Evolutionary conservation across 2,113 vertebrate genomes (phyloP), one percentile per base, ranked within the genome.

Genomic region (Corydoras sp.): DNA sequence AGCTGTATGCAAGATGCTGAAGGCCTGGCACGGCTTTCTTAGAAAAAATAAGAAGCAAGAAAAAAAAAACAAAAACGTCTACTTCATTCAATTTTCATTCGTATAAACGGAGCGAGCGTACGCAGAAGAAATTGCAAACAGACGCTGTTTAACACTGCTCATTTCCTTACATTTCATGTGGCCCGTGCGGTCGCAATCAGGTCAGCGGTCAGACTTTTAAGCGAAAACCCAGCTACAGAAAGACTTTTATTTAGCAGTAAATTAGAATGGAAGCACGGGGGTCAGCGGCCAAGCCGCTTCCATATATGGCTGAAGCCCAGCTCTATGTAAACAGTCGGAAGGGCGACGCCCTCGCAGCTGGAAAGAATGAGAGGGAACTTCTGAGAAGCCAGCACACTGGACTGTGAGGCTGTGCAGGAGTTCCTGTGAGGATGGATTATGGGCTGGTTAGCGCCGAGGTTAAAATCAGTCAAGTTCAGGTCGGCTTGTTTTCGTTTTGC

Each of bases 261-360:
- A 55, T 66, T 58, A 62, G 56, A 29, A 30, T 5, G 11, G 35
- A n/a, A 9, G 18, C 15, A 35, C 24, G 68, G 29, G 50, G 64
- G 13, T 65, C 67, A 55, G 48, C 49, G 29, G 51, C n/a, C 59
- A 56, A 58, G 59, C n/a, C 35, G 66, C 49, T 71, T 15, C 76
- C 76, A 73, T 81, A 78, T 73, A 78, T 72, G 76, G 76, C 55
- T 62, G 48, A 60, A 29, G 55, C 31, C 61, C 49, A 35, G 71
- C 56, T 18, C 35, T 60, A 43, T 65, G 74, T 74, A 74, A 81
- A 78, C 76, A 74, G 63, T 71, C 43, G 54, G 35, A 62, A n/a
- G 65, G 63, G 66, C 11, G 53, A 53, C 12, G 18, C 60, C 49
- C 18, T 30, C 30, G 51, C 43, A 35, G n/a, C 51, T 51, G 51